These are phyloP conservation scores for Dermochelys coriacea DNA, from an alignment of 2,797 vertebrate species.

Conservation along the genomic window DNA sequence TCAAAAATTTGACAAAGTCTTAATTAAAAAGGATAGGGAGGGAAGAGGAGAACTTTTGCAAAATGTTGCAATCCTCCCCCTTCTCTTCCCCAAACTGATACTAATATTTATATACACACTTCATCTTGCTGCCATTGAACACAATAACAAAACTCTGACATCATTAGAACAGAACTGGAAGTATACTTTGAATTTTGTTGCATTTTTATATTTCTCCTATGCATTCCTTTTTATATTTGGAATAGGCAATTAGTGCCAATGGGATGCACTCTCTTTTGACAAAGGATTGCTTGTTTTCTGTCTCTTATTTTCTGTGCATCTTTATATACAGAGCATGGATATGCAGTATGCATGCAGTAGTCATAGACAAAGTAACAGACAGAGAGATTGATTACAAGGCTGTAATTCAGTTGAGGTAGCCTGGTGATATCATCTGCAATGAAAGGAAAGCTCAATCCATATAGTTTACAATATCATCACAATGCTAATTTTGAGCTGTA, in stretches of 20 bases:
- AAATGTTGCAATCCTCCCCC: not conserved
- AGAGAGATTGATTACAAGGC: slow-evolving; percentile 16
- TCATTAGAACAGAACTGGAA: not conserved
- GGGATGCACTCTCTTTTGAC: slow-evolving; percentile 23
- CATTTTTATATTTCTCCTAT: not conserved
- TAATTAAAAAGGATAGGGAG: not conserved
- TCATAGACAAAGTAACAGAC: not conserved
- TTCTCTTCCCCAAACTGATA: not conserved
- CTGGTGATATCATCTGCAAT: slow-evolving; percentile 17
- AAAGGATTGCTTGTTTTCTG: not conserved
- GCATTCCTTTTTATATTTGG: not conserved
- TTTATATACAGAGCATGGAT: not conserved
- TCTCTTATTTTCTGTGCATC: slow-evolving; percentile 10
- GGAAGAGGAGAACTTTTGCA: not conserved
- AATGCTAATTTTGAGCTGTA: slow-evolving; percentile 1
- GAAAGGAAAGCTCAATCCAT: not conserved
- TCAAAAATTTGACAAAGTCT: not conserved
- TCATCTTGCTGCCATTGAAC: not conserved
- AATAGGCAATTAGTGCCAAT: slow-evolving; percentile 9
- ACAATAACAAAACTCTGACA: not conserved
- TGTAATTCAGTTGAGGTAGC: slow-evolving; percentile 28
- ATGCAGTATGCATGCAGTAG: slow-evolving; percentile 19
- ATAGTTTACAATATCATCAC: not conserved
- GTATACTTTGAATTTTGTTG: not conserved
- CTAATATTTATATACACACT: not conserved